Conservation (phyloP, 2,888 invertebrate species). For the Xanthorhoe designata region DNA sequence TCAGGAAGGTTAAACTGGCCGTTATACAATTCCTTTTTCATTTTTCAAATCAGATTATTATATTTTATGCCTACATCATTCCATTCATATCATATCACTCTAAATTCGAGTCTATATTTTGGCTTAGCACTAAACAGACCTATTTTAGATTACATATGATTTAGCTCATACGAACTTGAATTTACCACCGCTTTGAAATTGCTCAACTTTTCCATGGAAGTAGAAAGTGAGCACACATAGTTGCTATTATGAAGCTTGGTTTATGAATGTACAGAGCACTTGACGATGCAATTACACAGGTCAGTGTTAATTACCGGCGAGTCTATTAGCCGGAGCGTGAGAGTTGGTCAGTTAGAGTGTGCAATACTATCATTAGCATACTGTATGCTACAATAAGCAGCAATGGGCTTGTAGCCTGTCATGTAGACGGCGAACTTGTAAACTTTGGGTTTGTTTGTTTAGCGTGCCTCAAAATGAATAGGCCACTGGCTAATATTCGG, state of each 20-base stretch:
- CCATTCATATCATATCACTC: no score
- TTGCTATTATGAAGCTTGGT: background rate
- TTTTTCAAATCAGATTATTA: no score
- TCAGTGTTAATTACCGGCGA: slow-evolving; percentile 54
- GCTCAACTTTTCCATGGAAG: background rate
- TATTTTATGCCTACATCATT: no score
- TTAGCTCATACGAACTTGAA: background rate
- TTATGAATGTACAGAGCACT: slow-evolving; percentile 9
- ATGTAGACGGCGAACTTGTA: background rate
- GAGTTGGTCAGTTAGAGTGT: slow-evolving; percentile 40
- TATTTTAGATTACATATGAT: no score
- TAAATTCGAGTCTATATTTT: no score
- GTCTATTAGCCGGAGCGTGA: slow-evolving; percentile 51
- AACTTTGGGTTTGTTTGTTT: background rate
- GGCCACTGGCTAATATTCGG: no score
- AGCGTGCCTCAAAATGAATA: no score
- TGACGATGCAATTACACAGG: slow-evolving; percentile 57
- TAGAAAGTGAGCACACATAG: background rate
- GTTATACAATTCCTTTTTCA: no score
- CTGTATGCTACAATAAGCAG: background rate
- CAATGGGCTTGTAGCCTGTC: background rate
- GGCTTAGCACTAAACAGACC: no score
- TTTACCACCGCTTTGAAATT: background rate
- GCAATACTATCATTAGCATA: slow-evolving; percentile 36
- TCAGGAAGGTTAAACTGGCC: no score